These are phyloP conservation scores for Seriola dumerili DNA, from an alignment of 2,113 vertebrate species.

Conservation along the genomic window DNA sequence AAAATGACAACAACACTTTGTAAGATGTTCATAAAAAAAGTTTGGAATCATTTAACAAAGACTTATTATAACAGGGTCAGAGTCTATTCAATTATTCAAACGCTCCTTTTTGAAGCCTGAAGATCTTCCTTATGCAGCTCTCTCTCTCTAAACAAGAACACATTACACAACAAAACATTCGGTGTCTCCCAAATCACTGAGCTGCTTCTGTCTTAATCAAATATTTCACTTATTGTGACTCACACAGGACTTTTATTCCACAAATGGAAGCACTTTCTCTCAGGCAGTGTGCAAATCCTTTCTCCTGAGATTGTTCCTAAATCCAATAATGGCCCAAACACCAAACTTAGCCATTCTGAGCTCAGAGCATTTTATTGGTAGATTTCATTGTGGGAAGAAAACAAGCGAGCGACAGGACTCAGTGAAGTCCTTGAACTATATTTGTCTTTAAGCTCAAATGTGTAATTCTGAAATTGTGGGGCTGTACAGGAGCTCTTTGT, in stretches of 20 bases:
- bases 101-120: not conserved
- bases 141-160: not conserved
- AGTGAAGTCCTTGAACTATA: not conserved
- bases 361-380: not conserved
- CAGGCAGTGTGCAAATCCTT: not conserved
- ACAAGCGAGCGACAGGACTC: not conserved
- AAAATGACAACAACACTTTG: not conserved
- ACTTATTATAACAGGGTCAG: too few relatives aligned
- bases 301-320: not conserved
- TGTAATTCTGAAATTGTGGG: not conserved
- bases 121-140: not conserved
- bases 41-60: not conserved
- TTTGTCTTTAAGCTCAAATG: not conserved
- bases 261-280: not conserved
- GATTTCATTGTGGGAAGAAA: not conserved
- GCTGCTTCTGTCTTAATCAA: not conserved
- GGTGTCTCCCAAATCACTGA: not conserved
- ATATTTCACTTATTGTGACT: slow-evolving; percentile 20
- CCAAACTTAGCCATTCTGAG: not conserved
- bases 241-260: not conserved
- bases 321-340: slow-evolving; percentile 2
- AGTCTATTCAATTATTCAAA: not conserved
- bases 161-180: not conserved
- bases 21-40: not conserved
- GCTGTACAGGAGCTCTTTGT: too few relatives aligned